Evolutionary conservation across 2,797 vertebrate species (phyloP).

Genomic region (Crax fasciolata): DNA sequence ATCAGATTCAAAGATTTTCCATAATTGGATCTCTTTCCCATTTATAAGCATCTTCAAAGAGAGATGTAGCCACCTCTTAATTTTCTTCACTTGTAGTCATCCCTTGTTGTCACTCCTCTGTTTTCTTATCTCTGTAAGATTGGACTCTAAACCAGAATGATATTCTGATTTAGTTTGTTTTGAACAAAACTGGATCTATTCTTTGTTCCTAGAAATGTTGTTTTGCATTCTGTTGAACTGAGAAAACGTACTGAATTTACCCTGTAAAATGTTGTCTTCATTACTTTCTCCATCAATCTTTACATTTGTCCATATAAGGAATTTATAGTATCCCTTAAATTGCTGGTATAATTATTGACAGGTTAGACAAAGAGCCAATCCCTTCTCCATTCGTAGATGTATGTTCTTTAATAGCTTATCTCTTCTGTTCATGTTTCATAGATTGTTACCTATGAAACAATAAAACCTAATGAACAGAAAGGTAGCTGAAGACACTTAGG

Average conservation of each 20-base stretch:
- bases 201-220: background rate
- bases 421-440: background rate
- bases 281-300: background rate
- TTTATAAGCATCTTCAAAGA: background rate
- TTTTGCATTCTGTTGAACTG: background rate
- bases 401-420: background rate
- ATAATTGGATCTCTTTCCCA: background rate
- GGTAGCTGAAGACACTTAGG: background rate
- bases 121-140: background rate
- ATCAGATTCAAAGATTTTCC: background rate
- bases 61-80: background rate
- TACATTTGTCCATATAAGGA: background rate
- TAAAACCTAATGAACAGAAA: background rate
- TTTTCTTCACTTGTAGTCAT: background rate
- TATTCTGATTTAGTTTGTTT: background rate
- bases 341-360: background rate
- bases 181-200: background rate
- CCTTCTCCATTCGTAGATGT: background rate
- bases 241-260: background rate
- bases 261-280: background rate
- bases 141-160: background rate
- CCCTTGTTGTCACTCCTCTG: background rate
- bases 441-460: background rate
- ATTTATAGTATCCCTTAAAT: background rate
- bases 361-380: background rate